Evolutionary conservation across 2,888 invertebrate species (phyloP), one percentile per base, ranked within the genome.

Genomic region (Chalcosyrphus nemorum): DNA sequence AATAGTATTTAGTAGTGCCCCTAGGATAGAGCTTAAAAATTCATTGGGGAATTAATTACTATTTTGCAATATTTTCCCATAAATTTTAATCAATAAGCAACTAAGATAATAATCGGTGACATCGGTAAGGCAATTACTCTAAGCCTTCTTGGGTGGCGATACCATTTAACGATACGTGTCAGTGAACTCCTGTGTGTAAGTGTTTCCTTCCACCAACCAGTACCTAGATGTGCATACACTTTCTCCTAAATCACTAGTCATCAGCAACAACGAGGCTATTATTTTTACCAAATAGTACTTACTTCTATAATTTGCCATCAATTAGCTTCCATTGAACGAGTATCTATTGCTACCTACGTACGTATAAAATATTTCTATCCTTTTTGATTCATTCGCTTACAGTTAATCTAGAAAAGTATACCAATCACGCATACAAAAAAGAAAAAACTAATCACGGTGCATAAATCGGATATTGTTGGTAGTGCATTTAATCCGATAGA

Each of bases 381-480:
- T 65, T 56, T 17, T 45, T 65, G 56, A 63, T 54, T 74, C 43
- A 56, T 65, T 63, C 43, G 32, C 15, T 68, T n/a, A 9, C 54
- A 56, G 27, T 27, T 17, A 38, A 74, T 45, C 35, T 35, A 56
- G 32, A 21, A 54, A 61, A n/a, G n/a, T n/a, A 61, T 65, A 74
- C 74, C 50, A 66, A 61, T 80, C 59, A 74, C 59, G 41, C 32
- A 21, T 7, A n/a, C 35, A 15, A 57, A 59, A 43, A 66, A 35
- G 13, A 13, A 56, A 66, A 68, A 21, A 24, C 41, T 35, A 5
- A 63, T 76, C 59, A n/a, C 66, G 15, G n/a, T 52, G 71, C 21
- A 70, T 71, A 82, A 77, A 72, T 72, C 76, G 41, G 63, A 57
- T 68, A 68, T 47, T 19, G 45, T 47, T 35, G 19, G 54, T 29